Percentiles rank a stretch among this genome's conserved stretches.
phyloP scores from a whole-genome alignment of 2,113 vertebrate genomes.

The Steatornis caripensis region DNA sequence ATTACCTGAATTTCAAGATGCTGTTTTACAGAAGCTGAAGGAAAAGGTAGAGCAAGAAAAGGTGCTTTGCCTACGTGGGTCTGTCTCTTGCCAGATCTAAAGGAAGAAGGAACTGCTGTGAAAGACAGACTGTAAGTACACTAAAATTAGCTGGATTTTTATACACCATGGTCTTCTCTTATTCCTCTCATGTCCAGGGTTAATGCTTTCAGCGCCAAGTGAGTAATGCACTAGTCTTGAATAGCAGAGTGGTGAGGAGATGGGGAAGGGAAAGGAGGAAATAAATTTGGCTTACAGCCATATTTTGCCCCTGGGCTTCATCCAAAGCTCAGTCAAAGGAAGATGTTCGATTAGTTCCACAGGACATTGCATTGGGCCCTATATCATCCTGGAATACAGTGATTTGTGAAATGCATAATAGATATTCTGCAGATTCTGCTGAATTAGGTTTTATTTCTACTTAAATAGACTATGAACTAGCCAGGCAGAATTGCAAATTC shows the following conservation, averaged over 20 bases:
- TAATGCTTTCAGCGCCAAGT: not conserved
- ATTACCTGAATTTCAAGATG: not conserved
- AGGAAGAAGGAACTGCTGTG: not conserved
- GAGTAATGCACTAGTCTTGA: not conserved
- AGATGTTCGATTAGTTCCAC: not conserved
- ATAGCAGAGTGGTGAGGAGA: not conserved
- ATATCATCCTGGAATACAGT: not conserved
- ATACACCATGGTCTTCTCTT: not conserved
- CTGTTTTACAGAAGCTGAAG: not conserved
- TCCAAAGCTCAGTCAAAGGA: not conserved
- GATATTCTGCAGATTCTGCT: not conserved
- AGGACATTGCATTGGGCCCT: not conserved
- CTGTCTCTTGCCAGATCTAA: not conserved
- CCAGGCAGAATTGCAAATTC: not conserved
- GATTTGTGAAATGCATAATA: not conserved
- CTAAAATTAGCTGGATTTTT: not conserved
- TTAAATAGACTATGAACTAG: not conserved
- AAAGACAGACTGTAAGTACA: not conserved
- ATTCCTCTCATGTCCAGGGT: not conserved
- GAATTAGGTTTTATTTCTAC: not conserved
- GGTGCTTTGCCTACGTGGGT: not conserved
- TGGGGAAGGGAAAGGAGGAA: not conserved
- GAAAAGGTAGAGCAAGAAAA: not conserved
- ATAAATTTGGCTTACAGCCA: not conserved
- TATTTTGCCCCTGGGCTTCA: not conserved